phyloP scores from a whole-genome alignment of 2,797 vertebrate species.

The Siniperca obscura region DNA sequence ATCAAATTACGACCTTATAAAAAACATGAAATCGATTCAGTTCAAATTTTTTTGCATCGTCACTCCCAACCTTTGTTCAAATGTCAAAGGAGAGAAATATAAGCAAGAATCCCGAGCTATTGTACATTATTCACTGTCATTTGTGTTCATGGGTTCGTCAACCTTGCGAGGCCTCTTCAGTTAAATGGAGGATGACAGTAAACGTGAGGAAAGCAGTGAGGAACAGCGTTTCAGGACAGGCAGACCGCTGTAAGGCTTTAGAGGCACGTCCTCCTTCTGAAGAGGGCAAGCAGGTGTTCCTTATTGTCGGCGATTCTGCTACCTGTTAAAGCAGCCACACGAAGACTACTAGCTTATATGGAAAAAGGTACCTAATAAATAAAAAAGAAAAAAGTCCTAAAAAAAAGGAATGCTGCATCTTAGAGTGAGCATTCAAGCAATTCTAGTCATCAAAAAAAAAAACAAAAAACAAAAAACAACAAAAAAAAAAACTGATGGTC shows the following conservation, averaged over 20 bases:
- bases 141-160: constrained; percentile 36
- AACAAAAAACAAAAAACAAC: constrained; percentile 29
- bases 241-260: constrained; percentile 64
- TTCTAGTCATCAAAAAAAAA: constrained; percentile 18
- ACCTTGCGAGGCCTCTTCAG: constrained; percentile 20
- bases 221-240: constrained; percentile 57
- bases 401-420: constrained; percentile 34
- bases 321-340: constrained; percentile 51
- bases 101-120: constrained; percentile 40
- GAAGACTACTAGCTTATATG: constrained; percentile 66
- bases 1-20: constrained; percentile 41
- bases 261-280: constrained; percentile 64
- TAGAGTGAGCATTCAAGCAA: constrained; percentile 42
- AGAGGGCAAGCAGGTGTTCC: constrained; percentile 57
- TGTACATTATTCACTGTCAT: constrained; percentile 6
- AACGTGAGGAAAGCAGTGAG: constrained; percentile 40
- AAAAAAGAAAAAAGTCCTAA: constrained; percentile 43
- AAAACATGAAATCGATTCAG: constrained; percentile 57
- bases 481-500: constrained; percentile 30
- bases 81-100: constrained; percentile 49
- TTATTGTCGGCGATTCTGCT: constrained; percentile 30
- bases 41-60: constrained; percentile 60
- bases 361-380: constrained; percentile 67
- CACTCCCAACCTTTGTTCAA: constrained; percentile 68
- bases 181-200: constrained; percentile 34